Conservation (phyloP, 2,113 vertebrate species). For the Solenodon paradoxus region DNA sequence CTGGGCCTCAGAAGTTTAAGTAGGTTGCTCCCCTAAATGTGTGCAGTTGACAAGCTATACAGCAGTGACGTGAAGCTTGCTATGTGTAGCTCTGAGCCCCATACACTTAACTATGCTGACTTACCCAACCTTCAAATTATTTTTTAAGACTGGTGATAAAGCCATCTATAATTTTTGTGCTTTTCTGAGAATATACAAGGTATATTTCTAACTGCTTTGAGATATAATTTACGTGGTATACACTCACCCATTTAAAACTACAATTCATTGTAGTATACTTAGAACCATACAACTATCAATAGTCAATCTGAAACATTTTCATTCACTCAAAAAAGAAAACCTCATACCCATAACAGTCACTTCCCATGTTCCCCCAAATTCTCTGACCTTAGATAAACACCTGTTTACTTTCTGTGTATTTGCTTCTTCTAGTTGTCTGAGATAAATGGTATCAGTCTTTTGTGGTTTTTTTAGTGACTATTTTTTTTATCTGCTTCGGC, state of each 20-base stretch:
- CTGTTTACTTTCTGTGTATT: neutral
- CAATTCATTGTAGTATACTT: neutral
- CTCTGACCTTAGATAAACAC: neutral
- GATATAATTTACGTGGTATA: neutral
- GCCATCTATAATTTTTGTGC: neutral
- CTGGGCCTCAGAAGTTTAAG: neutral
- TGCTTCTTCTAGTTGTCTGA: neutral
- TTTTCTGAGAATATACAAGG: neutral
- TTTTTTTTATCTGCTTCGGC: neutral
- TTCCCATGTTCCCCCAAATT: neutral
- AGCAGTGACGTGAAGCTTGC: neutral
- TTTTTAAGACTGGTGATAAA: conserved; percentile 9
- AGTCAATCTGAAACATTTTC: conserved; percentile 5
- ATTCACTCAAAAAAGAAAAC: neutral
- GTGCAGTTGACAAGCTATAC: neutral
- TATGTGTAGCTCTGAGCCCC: neutral
- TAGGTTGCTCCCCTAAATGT: neutral
- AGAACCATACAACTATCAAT: neutral
- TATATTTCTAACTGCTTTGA: conserved; percentile 22
- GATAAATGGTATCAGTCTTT: neutral
- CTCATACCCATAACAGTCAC: neutral
- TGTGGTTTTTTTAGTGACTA: neutral
- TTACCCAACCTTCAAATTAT: neutral
- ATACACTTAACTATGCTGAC: neutral
- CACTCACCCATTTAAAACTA: neutral